A percentile compares a stretch with the other conserved stretches of the same genome.
Evolutionary conservation across 2,113 vertebrate species (phyloP).

Genomic region (Pongo abelii): DNA sequence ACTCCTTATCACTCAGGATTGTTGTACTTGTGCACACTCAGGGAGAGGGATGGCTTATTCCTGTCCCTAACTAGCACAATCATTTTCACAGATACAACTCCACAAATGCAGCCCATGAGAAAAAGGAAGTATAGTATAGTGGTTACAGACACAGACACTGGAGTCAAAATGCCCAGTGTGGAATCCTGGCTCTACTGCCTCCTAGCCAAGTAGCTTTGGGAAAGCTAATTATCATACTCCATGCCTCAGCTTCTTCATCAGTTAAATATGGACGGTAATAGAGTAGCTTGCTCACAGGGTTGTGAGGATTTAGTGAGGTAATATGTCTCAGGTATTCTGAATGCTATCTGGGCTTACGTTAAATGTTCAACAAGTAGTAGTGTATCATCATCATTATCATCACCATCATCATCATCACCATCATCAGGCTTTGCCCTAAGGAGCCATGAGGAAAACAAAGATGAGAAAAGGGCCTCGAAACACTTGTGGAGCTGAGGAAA

Average conservation of each 20-base stretch:
- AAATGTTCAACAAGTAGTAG: neutral
- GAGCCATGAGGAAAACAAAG: neutral
- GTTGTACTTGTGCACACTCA: neutral
- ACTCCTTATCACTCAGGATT: neutral
- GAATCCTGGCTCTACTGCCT: neutral
- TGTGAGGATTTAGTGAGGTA: neutral
- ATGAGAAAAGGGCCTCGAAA: neutral
- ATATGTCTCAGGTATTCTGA: neutral
- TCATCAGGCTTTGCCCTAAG: neutral
- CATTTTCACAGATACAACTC: neutral
- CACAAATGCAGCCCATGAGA: neutral
- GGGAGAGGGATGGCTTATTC: rapidly evolving
- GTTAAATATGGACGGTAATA: neutral
- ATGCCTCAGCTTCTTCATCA: neutral
- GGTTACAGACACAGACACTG: neutral
- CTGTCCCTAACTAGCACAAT: neutral
- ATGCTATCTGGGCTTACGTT: neutral
- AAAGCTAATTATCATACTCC: neutral
- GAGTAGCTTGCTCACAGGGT: neutral
- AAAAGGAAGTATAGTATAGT: neutral
- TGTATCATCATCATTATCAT: neutral
- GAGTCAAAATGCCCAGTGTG: neutral
- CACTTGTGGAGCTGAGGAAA: neutral
- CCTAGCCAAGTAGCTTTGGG: neutral
- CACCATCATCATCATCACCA: no score